These are phyloP conservation scores for Scaptomyza flava DNA, from an alignment of 2,888 invertebrate genomes.

Conservation along the genomic window DNA sequence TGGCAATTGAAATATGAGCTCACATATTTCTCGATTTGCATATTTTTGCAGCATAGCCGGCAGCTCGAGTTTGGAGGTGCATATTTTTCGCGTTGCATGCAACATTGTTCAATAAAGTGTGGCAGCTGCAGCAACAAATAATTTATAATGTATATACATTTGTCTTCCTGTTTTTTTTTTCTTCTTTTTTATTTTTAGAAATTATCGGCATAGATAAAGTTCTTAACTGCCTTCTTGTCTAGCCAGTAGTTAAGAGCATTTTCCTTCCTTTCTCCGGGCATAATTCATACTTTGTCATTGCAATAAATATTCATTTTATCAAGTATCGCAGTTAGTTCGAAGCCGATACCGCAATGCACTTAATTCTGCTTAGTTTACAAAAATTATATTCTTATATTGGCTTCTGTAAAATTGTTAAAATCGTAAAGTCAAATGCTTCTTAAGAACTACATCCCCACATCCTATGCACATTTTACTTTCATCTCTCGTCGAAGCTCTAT, in stretches of 20 bases:
- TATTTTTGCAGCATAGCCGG: conserved; percentile 31
- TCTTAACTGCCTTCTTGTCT: background rate
- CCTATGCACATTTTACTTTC: no score
- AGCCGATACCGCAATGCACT: background rate
- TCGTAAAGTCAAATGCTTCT: no score
- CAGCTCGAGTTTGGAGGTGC: background rate
- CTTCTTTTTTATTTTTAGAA: conserved; percentile 32
- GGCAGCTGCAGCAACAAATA: conserved; percentile 30
- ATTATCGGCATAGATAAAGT: conserved; percentile 52
- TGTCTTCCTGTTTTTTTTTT: background rate
- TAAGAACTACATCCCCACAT: no score
- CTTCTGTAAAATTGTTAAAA: background rate
- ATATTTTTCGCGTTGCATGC: conserved; percentile 26
- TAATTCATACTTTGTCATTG: conserved; percentile 15
- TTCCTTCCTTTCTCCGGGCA: background rate
- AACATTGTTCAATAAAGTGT: conserved; percentile 35
- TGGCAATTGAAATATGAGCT: conserved; percentile 28
- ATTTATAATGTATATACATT: conserved; percentile 36
- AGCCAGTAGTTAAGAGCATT: background rate
- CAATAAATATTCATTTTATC: conserved; percentile 53
- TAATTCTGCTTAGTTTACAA: background rate
- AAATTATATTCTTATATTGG: no score
- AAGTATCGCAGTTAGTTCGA: background rate
- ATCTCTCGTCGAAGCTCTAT: no score
- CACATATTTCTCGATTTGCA: conserved; percentile 33